Base-by-base conservation (phyloP, 2,797 vertebrate species). In the Lepus townsendii region DNA sequence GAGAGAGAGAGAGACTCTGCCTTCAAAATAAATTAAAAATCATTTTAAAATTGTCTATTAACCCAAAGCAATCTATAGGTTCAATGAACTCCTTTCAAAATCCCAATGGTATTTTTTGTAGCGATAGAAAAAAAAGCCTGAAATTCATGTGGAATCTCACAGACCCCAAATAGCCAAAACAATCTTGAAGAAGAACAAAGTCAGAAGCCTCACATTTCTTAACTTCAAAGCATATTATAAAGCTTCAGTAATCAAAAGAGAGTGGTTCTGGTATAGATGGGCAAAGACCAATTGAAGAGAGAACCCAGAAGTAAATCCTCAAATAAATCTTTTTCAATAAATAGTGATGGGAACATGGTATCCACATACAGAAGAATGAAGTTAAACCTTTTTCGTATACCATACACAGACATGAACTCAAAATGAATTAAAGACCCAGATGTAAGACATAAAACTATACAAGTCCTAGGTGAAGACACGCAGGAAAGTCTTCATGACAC, bases 131-230 rank as follows among this genome's bases (percentile, higher is more conserved):
- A 63, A 62, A 26, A 57, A 57, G 13, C 11, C 11, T 88, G 77
- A 73, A 75, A 66, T 78, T 88, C 47, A 24, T 52, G 19, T 75
- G 20, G 35, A 86, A 54, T 78, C 75, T 88, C 75, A 85, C 71
- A 17, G 52, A 32, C 47, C 19, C 19, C 76, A 78, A 60, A 78
- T 35, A 24, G 20, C 32, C 32, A 80, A 63, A 63, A 38, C 8
- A 80, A 63, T 80, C 57, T 62, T 38, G 32, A 62, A 79, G 60
- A 79, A 79, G 24, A 57, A 22, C 22, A 27, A 54, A 54, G 47
- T 84, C 14, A 57, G 50, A 19, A 10, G 62, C 32, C 24, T 71
- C 22, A 52, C 22, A 54, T 83, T 68, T 83, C 22, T 30, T 24
- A 35, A 54, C 26, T 52, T 68, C 5, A 83, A 83, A 83, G 24